These are phyloP conservation scores for Drosophila virilis DNA, from an alignment of 1,140 invertebrate genomes.

Conservation along the genomic window DNA sequence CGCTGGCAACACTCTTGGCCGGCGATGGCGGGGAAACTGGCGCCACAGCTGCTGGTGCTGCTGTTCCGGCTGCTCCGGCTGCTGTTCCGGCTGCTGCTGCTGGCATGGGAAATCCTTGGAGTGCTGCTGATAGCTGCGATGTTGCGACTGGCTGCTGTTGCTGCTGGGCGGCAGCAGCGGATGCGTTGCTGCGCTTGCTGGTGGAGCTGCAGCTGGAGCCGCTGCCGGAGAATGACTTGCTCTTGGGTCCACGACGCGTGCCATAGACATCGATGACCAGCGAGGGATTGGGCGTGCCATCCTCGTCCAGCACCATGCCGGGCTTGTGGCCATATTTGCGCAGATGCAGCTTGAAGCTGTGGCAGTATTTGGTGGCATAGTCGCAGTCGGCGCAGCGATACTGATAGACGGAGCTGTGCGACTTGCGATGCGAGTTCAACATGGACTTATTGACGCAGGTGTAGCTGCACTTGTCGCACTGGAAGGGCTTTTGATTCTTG, in stretches of 20 bases:
- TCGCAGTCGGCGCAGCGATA: slow-evolving; percentile 97
- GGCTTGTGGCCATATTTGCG: slow-evolving; percentile 96
- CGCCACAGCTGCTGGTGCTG: slow-evolving; percentile 29
- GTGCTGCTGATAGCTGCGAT: slow-evolving; percentile 64
- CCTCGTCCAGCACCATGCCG: slow-evolving; percentile 93
- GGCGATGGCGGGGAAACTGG: slow-evolving; percentile 55
- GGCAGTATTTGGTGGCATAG: slow-evolving; percentile 99
- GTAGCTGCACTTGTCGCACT: slow-evolving; percentile 96
- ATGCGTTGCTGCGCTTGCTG: slow-evolving; percentile 46
- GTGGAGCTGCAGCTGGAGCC: slow-evolving; percentile 24
- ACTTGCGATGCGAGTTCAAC: slow-evolving; percentile 99
- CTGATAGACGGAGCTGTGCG: slow-evolving; percentile 98
- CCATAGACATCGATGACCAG: slow-evolving; percentile 96
- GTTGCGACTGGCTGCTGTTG: slow-evolving; percentile 33
- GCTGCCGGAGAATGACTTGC: slow-evolving; percentile 84
- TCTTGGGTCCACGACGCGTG: slow-evolving; percentile 93
- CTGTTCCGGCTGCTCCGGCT: slow-evolving; percentile 16
- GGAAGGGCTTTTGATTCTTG: slow-evolving; percentile 97
- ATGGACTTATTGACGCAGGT: slow-evolving; percentile 98
- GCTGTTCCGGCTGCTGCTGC: background rate
- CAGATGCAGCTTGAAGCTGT: slow-evolving; percentile 97
- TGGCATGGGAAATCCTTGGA: slow-evolving; percentile 62
- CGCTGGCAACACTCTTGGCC: slow-evolving; percentile 63
- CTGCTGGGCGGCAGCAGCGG: slow-evolving; percentile 44
- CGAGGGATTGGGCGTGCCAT: slow-evolving; percentile 93